These are phyloP conservation scores for Burhinus oedicnemus DNA, from an alignment of 2,113 vertebrate genomes.

Conservation along the genomic window DNA sequence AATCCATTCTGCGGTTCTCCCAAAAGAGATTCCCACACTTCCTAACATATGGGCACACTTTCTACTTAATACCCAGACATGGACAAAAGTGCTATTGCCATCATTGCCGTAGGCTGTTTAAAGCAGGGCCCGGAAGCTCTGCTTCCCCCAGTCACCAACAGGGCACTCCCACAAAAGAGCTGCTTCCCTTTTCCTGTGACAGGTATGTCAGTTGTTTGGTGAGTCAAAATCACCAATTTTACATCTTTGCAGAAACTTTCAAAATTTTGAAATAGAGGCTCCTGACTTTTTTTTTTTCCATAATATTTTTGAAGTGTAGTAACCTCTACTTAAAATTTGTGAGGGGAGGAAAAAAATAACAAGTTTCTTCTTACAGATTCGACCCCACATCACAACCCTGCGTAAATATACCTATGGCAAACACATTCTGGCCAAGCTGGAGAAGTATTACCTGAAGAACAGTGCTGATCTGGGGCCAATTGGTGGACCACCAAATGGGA, in stretches of 20 bases:
- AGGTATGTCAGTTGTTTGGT: neutral
- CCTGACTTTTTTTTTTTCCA: neutral
- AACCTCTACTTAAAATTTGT: neutral
- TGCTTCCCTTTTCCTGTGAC: neutral
- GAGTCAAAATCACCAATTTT: neutral
- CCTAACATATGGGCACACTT: neutral
- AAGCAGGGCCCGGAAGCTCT: neutral
- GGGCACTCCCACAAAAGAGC: neutral
- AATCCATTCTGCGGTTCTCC: neutral
- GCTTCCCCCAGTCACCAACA: neutral
- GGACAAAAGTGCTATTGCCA: neutral
- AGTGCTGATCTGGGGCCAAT: constrained; percentile 95
- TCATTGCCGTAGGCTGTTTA: fast-evolving
- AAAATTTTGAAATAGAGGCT: neutral
- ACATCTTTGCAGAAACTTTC: neutral
- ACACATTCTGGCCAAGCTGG: constrained; percentile 97
- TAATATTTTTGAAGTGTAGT: neutral
- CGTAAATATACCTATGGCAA: constrained; percentile 98
- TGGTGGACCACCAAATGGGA: constrained; percentile 93
- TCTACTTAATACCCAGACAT: neutral
- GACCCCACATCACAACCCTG: constrained; percentile 96
- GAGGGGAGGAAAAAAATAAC: neutral
- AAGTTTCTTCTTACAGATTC: constrained; percentile 80
- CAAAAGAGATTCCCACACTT: neutral
- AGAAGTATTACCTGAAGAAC: constrained; percentile 99